phyloP scores from a whole-genome alignment of 2,113 vertebrate species.

The Apteryx mantelli region DNA sequence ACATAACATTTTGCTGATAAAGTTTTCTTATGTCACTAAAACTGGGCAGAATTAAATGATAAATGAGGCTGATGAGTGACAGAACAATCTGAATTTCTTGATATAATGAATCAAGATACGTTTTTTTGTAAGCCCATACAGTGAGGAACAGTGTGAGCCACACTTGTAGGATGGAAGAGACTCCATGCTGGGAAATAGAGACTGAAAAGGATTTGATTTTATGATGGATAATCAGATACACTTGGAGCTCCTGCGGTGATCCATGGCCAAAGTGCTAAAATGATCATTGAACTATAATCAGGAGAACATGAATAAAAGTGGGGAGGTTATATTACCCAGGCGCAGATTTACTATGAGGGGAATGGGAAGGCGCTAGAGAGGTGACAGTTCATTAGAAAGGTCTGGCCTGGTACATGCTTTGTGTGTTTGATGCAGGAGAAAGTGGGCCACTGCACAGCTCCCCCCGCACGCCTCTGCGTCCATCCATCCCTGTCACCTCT shows the following conservation, averaged over 20 bases:
- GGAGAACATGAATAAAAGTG: constrained; percentile 27
- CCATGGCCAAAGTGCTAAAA: background rate
- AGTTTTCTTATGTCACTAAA: background rate
- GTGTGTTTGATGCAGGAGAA: background rate
- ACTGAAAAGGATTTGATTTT: constrained; percentile 49
- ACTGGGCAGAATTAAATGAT: background rate
- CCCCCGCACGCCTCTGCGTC: rapidly evolving
- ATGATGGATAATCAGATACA: constrained; percentile 46
- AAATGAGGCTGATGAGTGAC: background rate
- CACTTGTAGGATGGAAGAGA: background rate
- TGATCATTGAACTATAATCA: constrained; percentile 33
- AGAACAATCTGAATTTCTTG: background rate
- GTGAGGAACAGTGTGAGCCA: background rate
- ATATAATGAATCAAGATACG: background rate
- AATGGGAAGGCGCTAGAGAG: background rate
- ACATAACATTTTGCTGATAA: background rate
- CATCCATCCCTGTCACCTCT: rapidly evolving
- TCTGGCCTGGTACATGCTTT: background rate
- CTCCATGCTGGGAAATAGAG: constrained; percentile 18
- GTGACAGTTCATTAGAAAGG: rapidly evolving
- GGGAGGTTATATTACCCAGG: background rate
- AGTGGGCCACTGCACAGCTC: background rate
- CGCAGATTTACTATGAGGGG: background rate
- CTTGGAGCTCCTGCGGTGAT: rapidly evolving
- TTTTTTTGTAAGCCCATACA: background rate